Evolutionary conservation across 2,888 invertebrate genomes (phyloP), one percentile per base, ranked within the genome.

Genomic region (Drosophila diplacantha): DNA sequence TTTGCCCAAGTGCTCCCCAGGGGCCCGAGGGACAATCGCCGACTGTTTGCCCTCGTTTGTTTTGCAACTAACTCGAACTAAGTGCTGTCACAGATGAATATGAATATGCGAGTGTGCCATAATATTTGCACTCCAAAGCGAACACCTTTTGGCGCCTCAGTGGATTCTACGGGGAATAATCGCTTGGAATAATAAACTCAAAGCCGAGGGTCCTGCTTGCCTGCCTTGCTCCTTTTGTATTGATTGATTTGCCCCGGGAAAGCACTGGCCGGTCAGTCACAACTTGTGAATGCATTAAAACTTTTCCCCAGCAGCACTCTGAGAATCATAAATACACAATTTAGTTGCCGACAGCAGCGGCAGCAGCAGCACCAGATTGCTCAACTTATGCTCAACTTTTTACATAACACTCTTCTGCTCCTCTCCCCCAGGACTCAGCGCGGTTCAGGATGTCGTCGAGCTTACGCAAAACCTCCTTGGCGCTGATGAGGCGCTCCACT

Each of bases 401-500:
- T 64, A 53, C 58, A 46, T 66, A 38, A 66, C 34, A 26, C 34
- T 34, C n/a, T 29, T 11, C 35, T 16, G n/a, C 22, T 24, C 18
- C 41, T 3, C 26, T 18, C 29, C 29, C 29, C 44, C 47, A 60
- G 60, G 16, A 47, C 49, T 24, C 5, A 8, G 43, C 39, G 11
- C 12, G 22, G 18, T 46, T 29, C 44, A 47, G 38, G 31, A 82
- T 62, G 64, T 86, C 86, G 85, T 79, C 85, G 59, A 60, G 81
- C 64, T 72, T 88, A 71, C 72, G 83, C 47, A 84, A 85, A 72
- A 79, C 84, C 55, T 77, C 78, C 12, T 72, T 76, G 24, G 76
- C 83, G 31, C 70, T 88, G 44, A 77, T 87, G 44, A 84, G 78
- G 65, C 84, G 87, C 29, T 82, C 77, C 32, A 83, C 85, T 41